These are phyloP conservation scores for Sycobia sp. DNA, from an alignment of 1,140 invertebrate genomes.

Conservation along the genomic window DNA sequence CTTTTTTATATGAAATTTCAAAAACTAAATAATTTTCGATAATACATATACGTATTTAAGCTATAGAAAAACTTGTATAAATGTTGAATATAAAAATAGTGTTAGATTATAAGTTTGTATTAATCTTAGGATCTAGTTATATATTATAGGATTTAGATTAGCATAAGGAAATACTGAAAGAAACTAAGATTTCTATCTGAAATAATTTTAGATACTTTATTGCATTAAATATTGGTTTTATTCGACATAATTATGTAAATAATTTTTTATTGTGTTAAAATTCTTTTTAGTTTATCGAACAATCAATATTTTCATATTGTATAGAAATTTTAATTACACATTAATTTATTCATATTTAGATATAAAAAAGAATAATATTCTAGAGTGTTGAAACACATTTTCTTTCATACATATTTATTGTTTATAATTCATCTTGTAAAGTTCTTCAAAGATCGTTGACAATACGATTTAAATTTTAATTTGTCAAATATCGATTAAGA, in stretches of 20 bases:
- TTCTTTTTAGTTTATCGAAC: conserved; percentile 19
- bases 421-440: not conserved
- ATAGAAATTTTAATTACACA: conserved; percentile 26
- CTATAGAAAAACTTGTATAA: too few relatives aligned
- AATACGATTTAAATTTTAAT: conserved; percentile 16
- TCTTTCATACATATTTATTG: conserved; percentile 15
- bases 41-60: too few relatives aligned
- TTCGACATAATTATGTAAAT: conserved; percentile 24
- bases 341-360: conserved; percentile 27
- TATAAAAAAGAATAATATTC: conserved; percentile 22
- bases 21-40: too few relatives aligned
- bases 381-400: conserved; percentile 7
- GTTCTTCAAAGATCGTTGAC: conserved; percentile 7
- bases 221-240: conserved; percentile 20
- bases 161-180: not conserved
- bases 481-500: conserved; percentile 11
- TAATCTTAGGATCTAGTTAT: too few relatives aligned
- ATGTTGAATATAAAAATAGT: too few relatives aligned
- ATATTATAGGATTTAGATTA: not conserved
- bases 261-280: conserved; percentile 33
- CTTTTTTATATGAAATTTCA: not conserved
- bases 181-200: conserved; percentile 12
- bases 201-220: conserved; percentile 25
- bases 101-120: too few relatives aligned
- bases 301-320: conserved; percentile 9